phyloP scores from a whole-genome alignment of 2,797 vertebrate genomes.

The Enteromius viviparus region DNA sequence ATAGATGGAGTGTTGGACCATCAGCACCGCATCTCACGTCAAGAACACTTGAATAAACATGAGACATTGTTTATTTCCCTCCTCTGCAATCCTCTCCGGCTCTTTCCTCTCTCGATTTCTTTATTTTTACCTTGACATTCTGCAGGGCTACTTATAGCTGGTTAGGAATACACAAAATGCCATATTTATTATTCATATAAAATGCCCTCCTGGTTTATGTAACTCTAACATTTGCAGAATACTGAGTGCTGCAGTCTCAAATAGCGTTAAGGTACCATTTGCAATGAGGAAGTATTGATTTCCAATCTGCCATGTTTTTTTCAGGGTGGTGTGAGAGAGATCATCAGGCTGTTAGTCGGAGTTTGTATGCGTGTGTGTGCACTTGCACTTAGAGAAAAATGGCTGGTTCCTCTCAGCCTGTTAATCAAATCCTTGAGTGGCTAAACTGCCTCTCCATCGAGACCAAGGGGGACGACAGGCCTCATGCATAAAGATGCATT shows the following conservation, averaged over 20 bases:
- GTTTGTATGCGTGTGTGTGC: constrained; percentile 46
- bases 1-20: constrained; percentile 39
- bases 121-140: constrained; percentile 52
- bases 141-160: constrained; percentile 52
- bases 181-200: constrained; percentile 60
- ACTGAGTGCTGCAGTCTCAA: constrained; percentile 31
- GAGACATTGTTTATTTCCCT: constrained; percentile 54
- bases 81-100: constrained; percentile 34
- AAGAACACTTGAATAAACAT: constrained; percentile 65
- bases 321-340: constrained; percentile 42
- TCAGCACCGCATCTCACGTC: constrained; percentile 32
- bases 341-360: constrained; percentile 48
- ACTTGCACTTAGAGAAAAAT: constrained; percentile 62
- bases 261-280: constrained; percentile 42
- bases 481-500: constrained; percentile 68
- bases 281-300: constrained; percentile 46
- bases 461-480: constrained; percentile 49
- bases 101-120: constrained; percentile 33
- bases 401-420: constrained; percentile 60
- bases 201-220: constrained; percentile 42
- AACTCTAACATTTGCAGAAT: constrained; percentile 41
- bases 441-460: constrained; percentile 64
- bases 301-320: constrained; percentile 30
- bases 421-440: constrained; percentile 67
- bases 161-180: constrained; percentile 60